phyloP scores from a whole-genome alignment of 30 jellyfish, hydroid and myxozoan genomes.

The Chrysaora quinquecirrha region DNA sequence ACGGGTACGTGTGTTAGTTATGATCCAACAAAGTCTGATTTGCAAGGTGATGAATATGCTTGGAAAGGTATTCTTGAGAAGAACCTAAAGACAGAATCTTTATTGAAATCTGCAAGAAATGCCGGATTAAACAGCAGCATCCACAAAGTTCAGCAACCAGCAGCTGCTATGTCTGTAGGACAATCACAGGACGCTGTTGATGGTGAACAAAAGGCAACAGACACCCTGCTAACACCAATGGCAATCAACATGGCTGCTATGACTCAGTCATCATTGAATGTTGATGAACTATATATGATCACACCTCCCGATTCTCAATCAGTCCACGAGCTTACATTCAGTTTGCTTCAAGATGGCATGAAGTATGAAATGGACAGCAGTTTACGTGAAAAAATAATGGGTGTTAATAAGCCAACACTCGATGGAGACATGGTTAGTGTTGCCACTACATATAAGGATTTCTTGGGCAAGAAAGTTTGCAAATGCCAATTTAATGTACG shows the following conservation, averaged over 20 bases:
- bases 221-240: conserved; percentile 33
- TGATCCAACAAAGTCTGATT: conserved; percentile 19
- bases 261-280: conserved; percentile 15
- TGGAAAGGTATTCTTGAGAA: conserved; percentile 53
- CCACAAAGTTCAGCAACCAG: background rate
- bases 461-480: conserved; percentile 39
- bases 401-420: conserved; percentile 36
- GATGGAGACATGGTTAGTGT: conserved; percentile 53
- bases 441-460: conserved; percentile 26
- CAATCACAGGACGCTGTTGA: conserved; percentile 48
- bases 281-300: conserved; percentile 54
- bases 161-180: background rate
- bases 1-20: conserved; percentile 26
- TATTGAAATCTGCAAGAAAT: conserved; percentile 17
- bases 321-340: conserved; percentile 53
- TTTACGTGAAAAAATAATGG: conserved; percentile 34
- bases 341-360: conserved; percentile 59
- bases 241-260: conserved; percentile 18
- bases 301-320: conserved; percentile 62
- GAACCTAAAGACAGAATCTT: conserved; percentile 9
- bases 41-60: conserved; percentile 26
- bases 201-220: background rate
- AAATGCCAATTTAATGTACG: conserved; percentile 58
- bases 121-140: conserved; percentile 16
- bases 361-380: conserved; percentile 49